Conservation (phyloP, 2,113 vertebrate species). For the Camelus dromedarius region DNA sequence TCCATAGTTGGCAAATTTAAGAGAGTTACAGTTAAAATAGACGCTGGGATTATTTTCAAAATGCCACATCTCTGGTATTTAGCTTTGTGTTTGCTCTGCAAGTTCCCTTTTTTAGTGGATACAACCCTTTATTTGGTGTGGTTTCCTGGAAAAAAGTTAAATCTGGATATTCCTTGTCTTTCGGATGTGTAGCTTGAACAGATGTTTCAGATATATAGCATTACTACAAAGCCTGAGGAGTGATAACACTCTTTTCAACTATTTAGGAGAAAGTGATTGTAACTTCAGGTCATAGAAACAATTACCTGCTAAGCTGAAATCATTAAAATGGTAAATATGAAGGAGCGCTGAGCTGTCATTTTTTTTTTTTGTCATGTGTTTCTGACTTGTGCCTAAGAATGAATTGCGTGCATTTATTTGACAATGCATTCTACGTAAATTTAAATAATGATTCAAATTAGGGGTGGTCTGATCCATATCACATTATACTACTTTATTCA, state of each 20-base stretch:
- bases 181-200: background rate
- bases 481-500: background rate
- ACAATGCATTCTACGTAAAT: background rate
- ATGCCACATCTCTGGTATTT: background rate
- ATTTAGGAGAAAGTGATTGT: slow-evolving; percentile 3
- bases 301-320: background rate
- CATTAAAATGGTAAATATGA: slow-evolving; percentile 1
- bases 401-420: background rate
- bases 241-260: background rate
- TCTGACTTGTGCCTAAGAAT: background rate
- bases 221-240: background rate
- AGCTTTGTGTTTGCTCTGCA: background rate
- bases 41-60: slow-evolving; percentile 13
- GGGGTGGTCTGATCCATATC: background rate
- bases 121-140: slow-evolving; percentile 24
- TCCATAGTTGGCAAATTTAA: background rate
- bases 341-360: background rate
- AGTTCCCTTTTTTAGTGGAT: background rate
- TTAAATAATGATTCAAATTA: slow-evolving; percentile 25
- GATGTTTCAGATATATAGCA: background rate
- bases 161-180: background rate
- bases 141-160: background rate
- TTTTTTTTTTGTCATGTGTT: background rate
- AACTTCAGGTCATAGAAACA: background rate
- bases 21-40: background rate